These are phyloP conservation scores for Halichondria panicea DNA, from an alignment of 37 sponge, comb jelly and placozoan species.

Conservation along the genomic window DNA sequence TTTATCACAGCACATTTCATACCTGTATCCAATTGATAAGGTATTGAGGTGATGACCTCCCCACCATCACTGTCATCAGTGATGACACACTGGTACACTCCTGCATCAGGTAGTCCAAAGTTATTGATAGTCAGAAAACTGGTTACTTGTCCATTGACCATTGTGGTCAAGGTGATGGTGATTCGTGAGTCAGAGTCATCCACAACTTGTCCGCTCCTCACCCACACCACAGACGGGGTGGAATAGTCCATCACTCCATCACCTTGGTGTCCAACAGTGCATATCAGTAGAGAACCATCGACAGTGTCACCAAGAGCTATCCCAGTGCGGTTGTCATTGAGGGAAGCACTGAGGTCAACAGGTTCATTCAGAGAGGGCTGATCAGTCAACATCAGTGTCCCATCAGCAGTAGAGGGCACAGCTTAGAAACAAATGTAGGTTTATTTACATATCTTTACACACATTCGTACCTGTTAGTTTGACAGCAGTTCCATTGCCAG, in stretches of 20 bases:
- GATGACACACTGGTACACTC: slow-evolving; percentile 51
- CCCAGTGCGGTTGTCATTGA: background rate
- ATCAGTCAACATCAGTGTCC: background rate
- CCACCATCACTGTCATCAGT: slow-evolving; percentile 5
- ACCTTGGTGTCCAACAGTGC: background rate
- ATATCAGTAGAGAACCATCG: background rate
- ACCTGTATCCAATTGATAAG: slow-evolving; percentile 12
- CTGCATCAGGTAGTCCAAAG: slow-evolving; percentile 27
- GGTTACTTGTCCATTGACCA: background rate
- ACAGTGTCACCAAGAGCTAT: background rate
- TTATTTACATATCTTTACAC: too few relatives aligned
- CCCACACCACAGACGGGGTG: slow-evolving; percentile 22
- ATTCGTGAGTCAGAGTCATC: background rate
- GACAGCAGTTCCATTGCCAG: background rate
- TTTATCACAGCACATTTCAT: background rate
- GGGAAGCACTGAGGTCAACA: too few relatives aligned
- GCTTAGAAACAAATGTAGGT: too few relatives aligned
- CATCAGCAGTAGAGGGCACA: background rate
- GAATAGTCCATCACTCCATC: background rate
- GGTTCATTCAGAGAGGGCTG: background rate
- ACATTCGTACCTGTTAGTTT: slow-evolving; percentile 11
- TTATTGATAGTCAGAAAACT: background rate
- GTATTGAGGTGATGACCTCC: slow-evolving; percentile 21
- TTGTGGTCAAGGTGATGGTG: slow-evolving; percentile 1
- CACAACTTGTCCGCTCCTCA: slow-evolving; percentile 15